Base-by-base conservation (phyloP, 2,888 invertebrate genomes). In the Willowsia nigromaculata region DNA sequence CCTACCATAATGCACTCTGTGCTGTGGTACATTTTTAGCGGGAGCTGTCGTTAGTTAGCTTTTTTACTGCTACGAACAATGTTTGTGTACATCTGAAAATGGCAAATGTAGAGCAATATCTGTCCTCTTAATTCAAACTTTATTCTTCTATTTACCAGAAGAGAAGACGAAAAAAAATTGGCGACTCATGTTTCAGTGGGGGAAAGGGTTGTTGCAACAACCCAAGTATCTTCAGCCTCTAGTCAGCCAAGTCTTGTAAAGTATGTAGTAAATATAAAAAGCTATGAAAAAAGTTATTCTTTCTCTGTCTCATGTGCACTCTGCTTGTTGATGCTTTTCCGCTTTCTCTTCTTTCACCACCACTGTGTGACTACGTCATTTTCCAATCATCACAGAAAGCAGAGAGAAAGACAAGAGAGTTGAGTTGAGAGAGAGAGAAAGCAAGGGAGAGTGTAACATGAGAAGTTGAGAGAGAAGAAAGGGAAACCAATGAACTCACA, bases 71-170 rank as follows among this genome's bases (percentile, higher is more conserved):
- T 43, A 15, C 15, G 4, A 76, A 30, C 40, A 47, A 37, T 68
- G 47, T 27, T 76, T 76, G 76, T 74, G 74, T 76, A 56, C 78
- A 65, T 82, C 65, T 82, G 43, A 15, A 78, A 78, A 78, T 78
- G 47, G 85, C 85, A 78, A 78, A 85, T 30, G 59, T 33, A 68
- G 68, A 80, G 85, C 62, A 78, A 85, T 85, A 85, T 85, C 85
- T 85, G 85, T 85, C 85, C 78, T 80, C 85, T 76, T 85, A 85
- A 85, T 78, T 85, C 85, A 85, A 85, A 85, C 85, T 78, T 85
- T 85, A 85, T 85, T 78, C 37, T 65, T 37, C 78, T 80, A 85
- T 80, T 85, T 85, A 85, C 78, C 78, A 37, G n/a, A 50, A 78
- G 47, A 78, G 25, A 27, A 68, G n/a, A n/a, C n/a, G n/a, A 27